Evolutionary conservation across 2,113 vertebrate genomes (phyloP).

Genomic region (Addax nasomaculatus): DNA sequence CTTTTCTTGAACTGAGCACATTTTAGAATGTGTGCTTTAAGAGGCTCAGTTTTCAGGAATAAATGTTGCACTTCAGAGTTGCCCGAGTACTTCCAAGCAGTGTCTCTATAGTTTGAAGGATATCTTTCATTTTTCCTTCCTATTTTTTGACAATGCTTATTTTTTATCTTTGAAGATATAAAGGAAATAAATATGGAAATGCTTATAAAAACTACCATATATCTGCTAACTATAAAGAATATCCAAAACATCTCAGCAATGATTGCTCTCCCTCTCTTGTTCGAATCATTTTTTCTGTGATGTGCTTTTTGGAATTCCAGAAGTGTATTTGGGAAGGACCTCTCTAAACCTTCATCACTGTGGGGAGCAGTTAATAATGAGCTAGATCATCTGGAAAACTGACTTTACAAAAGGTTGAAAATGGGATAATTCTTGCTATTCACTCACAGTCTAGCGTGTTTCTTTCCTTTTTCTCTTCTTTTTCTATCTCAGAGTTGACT

Average conservation of each 20-base stretch:
- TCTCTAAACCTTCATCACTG: neutral
- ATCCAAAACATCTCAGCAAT: neutral
- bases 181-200: neutral
- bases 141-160: neutral
- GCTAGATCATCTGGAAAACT: neutral
- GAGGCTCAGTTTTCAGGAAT: neutral
- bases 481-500: neutral
- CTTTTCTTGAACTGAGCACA: neutral
- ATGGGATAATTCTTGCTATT: neutral
- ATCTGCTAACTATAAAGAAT: neutral
- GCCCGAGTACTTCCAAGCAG: neutral
- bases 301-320: neutral
- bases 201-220: neutral
- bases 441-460: rapidly evolving
- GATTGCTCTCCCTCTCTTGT: neutral
- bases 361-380: neutral
- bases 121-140: neutral
- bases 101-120: neutral
- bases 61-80: neutral
- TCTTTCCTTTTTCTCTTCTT: neutral
- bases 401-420: neutral
- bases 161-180: slow-evolving; percentile 32
- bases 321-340: neutral
- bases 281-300: neutral
- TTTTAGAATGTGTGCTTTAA: neutral